Base-by-base conservation (phyloP, 1,140 invertebrate genomes). In the Zaprionus inermis region DNA sequence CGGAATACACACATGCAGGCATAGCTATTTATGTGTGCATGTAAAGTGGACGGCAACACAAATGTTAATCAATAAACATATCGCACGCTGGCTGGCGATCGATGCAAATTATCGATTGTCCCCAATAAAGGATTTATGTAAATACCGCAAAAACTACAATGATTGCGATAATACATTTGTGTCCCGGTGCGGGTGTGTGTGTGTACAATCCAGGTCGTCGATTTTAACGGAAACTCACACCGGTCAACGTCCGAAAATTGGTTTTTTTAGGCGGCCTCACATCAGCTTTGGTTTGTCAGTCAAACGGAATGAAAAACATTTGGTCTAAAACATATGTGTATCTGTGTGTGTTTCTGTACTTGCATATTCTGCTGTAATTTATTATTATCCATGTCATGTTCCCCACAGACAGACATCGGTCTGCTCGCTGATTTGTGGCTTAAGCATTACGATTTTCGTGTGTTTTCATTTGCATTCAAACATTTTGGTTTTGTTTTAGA, bases 341-440 rank as follows among this genome's bases (percentile, higher is more conserved):
- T 16, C 1, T 65, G 11, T 65, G 24, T 60, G 28, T 54, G 51
- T 16, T 5, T 44, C 9, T 30, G 7, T 55, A 30, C 7, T 11
- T 65, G 20, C 34, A 63, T 74, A 61, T 70, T 10, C 24, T 34
- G 61, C 73, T 78, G 69, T 83, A 79, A 79, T 79, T 83, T 84
- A 78, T 84, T 84, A 78, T 79, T 83, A 84, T 76, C 64, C 79
- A 71, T 81, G 75, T 77, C 75, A 63, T 73, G 66, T 66, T 56
- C 28, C 41, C 57, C 16, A 55, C 57, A 56, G 24, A 46, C 49
- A 32, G 24, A 14, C 60, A 38, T 44, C 36, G 57, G 68, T 69
- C 59, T 71, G 22, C 57, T 72, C 36, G 68, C 59, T 57, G 28
- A 49, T 18, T 76, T 61, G 41, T 60, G 57, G 16, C 52, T 46